These are phyloP conservation scores for Phodopus roborovskii DNA, from an alignment of 2,113 vertebrate species.

Conservation along the genomic window DNA sequence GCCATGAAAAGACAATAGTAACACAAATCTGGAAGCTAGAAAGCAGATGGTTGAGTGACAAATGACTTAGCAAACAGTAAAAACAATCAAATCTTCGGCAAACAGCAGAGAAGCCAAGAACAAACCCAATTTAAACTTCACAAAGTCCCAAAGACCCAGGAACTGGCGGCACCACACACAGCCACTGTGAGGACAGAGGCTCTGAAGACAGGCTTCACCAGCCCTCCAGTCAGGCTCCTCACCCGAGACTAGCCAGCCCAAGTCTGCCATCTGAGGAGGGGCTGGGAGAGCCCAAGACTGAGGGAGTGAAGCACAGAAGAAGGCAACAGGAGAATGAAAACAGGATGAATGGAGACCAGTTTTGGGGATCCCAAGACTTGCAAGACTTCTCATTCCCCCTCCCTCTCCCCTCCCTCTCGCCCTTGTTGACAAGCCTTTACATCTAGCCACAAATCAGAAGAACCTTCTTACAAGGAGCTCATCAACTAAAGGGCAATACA, in stretches of 20 bases:
- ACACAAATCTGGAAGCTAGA: constrained; percentile 61
- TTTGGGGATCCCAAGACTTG: background rate
- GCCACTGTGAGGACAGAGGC: background rate
- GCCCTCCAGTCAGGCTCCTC: constrained; percentile 4
- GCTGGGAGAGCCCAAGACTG: background rate
- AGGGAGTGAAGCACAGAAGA: background rate
- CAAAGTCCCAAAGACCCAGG: constrained; percentile 69
- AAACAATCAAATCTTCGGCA: constrained; percentile 70
- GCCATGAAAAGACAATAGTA: constrained; percentile 55
- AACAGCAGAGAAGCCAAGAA: constrained; percentile 68
- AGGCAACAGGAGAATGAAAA: background rate
- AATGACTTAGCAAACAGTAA: constrained; percentile 74
- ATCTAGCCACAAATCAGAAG: background rate
- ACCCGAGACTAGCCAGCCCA: background rate
- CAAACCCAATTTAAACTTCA: constrained; percentile 74
- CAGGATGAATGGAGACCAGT: background rate
- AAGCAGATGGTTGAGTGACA: constrained; percentile 75
- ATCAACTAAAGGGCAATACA: background rate
- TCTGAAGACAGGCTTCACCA: constrained; percentile 44
- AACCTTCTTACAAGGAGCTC: background rate
- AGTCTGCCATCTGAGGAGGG: background rate
- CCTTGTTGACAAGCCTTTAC: background rate
- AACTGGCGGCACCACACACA: constrained; percentile 58
- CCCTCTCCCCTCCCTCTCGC: background rate
- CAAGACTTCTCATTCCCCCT: background rate